Conservation (phyloP, 2,797 vertebrate species). For the Takifugu ocellatus region DNA sequence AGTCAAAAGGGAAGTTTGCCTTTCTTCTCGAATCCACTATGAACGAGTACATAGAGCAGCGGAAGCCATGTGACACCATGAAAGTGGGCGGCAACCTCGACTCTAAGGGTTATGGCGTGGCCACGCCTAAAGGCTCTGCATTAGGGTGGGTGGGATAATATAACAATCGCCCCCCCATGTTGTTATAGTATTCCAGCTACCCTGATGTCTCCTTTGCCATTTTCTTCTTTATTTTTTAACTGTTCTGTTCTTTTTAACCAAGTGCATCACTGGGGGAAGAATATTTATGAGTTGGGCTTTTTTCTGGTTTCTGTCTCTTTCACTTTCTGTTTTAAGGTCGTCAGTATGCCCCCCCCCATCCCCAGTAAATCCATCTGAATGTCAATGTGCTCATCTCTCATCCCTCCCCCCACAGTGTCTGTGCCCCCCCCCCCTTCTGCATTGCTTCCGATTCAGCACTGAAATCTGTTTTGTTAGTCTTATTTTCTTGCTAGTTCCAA, state of each 20-base stretch:
- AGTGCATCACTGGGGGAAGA: conserved; percentile 55
- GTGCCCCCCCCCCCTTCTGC: conserved; percentile 82
- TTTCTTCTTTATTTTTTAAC: conserved; percentile 70
- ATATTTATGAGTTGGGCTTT: conserved; percentile 52
- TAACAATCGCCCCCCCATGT: conserved; percentile 92
- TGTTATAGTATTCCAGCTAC: conserved; percentile 99
- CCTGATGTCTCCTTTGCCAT: conserved; percentile 95
- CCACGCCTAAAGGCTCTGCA: conserved; percentile 99
- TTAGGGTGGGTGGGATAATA: conserved; percentile 99
- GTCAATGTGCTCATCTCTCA: conserved; percentile 47
- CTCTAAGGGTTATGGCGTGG: conserved; percentile 99
- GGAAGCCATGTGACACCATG: conserved; percentile 99
- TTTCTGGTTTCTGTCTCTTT: conserved; percentile 56
- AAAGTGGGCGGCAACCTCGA: conserved; percentile 99
- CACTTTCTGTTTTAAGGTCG: conserved; percentile 49
- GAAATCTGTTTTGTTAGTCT: conserved; percentile 29
- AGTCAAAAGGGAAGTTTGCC: conserved; percentile 99
- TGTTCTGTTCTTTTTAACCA: conserved; percentile 45
- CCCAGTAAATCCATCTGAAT: conserved; percentile 54
- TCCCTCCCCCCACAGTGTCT: conserved; percentile 44
- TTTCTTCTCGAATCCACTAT: conserved; percentile 98
- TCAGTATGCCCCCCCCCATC: conserved; percentile 38
- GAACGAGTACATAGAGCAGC: conserved; percentile 99
- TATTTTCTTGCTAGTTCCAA: conserved; percentile 76
- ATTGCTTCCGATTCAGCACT: conserved; percentile 84